Evolutionary conservation across 1,140 invertebrate genomes (phyloP).

Genomic region (Calycopis cecrops): DNA sequence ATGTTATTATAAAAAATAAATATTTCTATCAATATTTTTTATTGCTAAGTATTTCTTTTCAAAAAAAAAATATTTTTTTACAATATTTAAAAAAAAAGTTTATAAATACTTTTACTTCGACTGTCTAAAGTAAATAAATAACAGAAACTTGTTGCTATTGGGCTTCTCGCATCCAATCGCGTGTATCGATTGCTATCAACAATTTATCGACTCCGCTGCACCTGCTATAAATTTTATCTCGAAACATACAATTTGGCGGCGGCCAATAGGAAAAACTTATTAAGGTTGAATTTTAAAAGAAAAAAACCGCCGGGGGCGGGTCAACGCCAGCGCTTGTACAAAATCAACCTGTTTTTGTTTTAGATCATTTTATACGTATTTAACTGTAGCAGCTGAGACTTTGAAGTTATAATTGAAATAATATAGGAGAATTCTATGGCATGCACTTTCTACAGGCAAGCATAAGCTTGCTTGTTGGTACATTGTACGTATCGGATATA

Average conservation of each 20-base stretch:
- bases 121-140: no score
- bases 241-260: slow-evolving; percentile 53
- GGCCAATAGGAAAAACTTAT: slow-evolving; percentile 69
- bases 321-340: slow-evolving; percentile 18
- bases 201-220: slow-evolving; percentile 35
- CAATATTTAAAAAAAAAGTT: no score
- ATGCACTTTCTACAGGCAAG: no score
- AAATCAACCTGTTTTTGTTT: slow-evolving; percentile 33
- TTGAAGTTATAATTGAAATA: background rate
- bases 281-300: slow-evolving; percentile 43
- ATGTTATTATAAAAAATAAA: no score
- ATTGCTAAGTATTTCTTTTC: no score
- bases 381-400: background rate
- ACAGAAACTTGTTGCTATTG: slow-evolving; percentile 18
- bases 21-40: no score
- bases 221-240: slow-evolving; percentile 63
- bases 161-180: slow-evolving; percentile 42
- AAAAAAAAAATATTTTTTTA: no score
- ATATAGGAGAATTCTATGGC: no score
- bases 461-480: no score
- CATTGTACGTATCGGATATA: no score
- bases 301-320: slow-evolving; percentile 58
- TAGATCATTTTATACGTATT: background rate
- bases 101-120: no score
- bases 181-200: slow-evolving; percentile 47